Evolutionary conservation across 2,797 vertebrate genomes (phyloP).

Genomic region (Sebastiscus tertius): DNA sequence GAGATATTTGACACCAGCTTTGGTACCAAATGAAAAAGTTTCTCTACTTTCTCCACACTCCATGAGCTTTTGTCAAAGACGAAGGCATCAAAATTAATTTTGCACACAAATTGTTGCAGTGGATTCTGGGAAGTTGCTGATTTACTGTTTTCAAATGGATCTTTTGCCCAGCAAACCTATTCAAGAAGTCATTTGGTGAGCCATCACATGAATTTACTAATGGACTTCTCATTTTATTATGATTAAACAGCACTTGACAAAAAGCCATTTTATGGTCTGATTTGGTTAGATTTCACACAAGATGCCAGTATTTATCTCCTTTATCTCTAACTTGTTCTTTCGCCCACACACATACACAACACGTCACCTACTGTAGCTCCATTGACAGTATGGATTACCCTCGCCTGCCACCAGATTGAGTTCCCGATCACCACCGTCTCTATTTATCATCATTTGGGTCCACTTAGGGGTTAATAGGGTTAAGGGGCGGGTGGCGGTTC

Average conservation of each 20-base stretch:
- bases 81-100: background rate
- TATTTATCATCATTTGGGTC: conserved; percentile 86
- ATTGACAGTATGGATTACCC: conserved; percentile 65
- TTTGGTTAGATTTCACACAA: conserved; percentile 27
- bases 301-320: conserved; percentile 12
- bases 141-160: background rate
- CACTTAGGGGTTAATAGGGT: conserved; percentile 83
- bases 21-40: background rate
- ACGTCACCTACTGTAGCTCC: conserved; percentile 27
- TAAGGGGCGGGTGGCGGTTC: conserved; percentile 73
- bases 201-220: background rate
- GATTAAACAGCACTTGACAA: conserved; percentile 17
- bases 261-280: background rate
- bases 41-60: background rate
- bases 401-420: conserved; percentile 59
- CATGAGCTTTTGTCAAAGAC: background rate
- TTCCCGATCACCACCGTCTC: conserved; percentile 77
- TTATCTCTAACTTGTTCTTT: background rate
- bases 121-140: background rate
- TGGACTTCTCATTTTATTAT: background rate
- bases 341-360: background rate
- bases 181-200: background rate
- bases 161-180: background rate
- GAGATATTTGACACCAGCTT: background rate
- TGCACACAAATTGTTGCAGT: background rate